Percentiles rank a stretch among this genome's conserved stretches.
phyloP scores from a whole-genome alignment of 2,888 invertebrate species.

The Craniophora ligustri region DNA sequence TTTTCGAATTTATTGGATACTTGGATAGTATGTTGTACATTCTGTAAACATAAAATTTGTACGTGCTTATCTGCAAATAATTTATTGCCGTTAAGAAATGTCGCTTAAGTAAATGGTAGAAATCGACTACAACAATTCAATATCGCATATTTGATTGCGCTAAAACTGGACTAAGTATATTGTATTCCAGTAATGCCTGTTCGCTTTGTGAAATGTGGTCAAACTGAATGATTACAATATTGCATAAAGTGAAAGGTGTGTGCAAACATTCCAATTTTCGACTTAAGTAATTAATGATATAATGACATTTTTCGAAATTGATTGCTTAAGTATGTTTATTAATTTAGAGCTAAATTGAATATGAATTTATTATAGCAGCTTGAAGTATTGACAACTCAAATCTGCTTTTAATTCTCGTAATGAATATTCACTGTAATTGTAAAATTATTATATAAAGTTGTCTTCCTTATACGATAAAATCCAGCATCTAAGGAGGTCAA shows the following conservation, averaged over 20 bases:
- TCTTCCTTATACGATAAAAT: not conserved
- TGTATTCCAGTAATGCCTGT: constrained; percentile 13
- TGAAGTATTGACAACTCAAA: not conserved
- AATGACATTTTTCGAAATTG: constrained; percentile 9
- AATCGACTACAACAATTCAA: not conserved
- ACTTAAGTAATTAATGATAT: constrained; percentile 26
- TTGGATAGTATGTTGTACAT: too few species aligned
- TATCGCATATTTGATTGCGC: constrained; percentile 22
- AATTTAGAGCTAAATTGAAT: not conserved
- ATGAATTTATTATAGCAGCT: not conserved
- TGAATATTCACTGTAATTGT: not conserved
- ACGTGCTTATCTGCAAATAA: constrained; percentile 26
- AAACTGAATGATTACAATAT: constrained; percentile 30
- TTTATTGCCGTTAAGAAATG: constrained; percentile 16
- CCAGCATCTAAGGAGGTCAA: not conserved
- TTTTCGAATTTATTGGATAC: too few species aligned
- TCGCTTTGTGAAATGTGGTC: constrained; percentile 18
- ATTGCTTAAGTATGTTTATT: not conserved
- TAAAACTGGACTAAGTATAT: constrained; percentile 19
- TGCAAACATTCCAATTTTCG: constrained; percentile 14
- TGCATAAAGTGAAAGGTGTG: constrained; percentile 47
- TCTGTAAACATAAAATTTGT: not conserved
- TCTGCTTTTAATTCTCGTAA: not conserved
- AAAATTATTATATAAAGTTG: too few species aligned
- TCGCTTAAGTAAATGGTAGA: not conserved